Conservation (phyloP, 2,797 vertebrate genomes). For the Poliocrania exsul region DNA sequence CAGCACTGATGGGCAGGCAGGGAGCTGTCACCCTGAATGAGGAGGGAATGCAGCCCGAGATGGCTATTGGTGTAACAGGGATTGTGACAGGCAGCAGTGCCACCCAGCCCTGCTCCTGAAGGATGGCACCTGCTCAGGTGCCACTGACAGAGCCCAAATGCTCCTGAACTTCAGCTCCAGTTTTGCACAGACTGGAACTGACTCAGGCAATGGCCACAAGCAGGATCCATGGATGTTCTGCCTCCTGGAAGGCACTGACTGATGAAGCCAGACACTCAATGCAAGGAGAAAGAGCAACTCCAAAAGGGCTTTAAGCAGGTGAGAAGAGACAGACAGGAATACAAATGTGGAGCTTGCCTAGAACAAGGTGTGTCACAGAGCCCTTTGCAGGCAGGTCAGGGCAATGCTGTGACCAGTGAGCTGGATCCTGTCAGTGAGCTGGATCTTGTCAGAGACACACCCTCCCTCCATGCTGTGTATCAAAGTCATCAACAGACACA, state of each 20-base stretch:
- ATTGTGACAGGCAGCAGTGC: neutral
- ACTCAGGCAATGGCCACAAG: fast-evolving
- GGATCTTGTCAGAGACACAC: too few species aligned
- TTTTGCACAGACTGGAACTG: neutral
- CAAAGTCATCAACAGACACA: neutral
- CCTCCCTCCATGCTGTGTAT: fast-evolving
- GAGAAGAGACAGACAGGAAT: neutral
- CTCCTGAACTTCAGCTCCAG: neutral
- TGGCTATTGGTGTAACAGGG: neutral
- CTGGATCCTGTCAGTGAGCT: neutral
- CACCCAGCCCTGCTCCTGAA: neutral
- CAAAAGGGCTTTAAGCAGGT: neutral
- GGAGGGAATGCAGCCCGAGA: neutral
- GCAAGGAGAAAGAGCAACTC: neutral
- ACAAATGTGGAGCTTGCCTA: neutral
- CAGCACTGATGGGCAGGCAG: neutral
- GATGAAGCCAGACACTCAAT: neutral
- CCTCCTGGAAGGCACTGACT: neutral
- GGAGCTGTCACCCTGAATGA: neutral
- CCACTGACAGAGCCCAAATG: neutral
- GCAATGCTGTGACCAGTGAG: neutral
- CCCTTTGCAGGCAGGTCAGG: neutral
- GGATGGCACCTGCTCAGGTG: fast-evolving
- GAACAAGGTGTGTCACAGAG: neutral
- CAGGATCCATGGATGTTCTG: neutral